Evolutionary conservation across 2,888 invertebrate species (phyloP).

Genomic region (Drosophila sordidula): DNA sequence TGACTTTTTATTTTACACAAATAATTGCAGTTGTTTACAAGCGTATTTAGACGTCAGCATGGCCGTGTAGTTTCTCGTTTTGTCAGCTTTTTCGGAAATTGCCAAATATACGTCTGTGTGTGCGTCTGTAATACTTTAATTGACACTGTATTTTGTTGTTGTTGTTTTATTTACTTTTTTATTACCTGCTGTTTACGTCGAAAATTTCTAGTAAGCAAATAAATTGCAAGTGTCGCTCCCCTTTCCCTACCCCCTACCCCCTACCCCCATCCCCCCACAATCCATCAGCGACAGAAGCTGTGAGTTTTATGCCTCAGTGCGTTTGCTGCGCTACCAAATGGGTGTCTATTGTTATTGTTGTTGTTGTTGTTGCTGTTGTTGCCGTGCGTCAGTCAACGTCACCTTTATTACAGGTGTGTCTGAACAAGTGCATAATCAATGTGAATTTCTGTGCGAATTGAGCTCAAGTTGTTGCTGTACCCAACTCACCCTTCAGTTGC

Average conservation of each 20-base stretch:
- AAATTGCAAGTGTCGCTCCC: conserved; percentile 43
- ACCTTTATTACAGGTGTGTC: conserved; percentile 68
- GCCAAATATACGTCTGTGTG: conserved; percentile 9
- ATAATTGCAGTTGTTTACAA: background rate
- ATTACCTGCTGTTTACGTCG: conserved; percentile 42
- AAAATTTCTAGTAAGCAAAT: conserved; percentile 66
- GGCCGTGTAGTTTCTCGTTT: background rate
- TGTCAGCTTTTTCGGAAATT: background rate
- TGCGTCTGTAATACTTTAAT: conserved; percentile 38
- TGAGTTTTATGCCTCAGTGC: conserved; percentile 64
- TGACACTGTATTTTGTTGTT: conserved; percentile 10
- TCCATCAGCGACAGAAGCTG: conserved; percentile 15
- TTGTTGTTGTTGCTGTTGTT: conserved; percentile 16
- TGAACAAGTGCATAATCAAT: conserved; percentile 65
- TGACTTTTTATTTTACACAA: background rate
- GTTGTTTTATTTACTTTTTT: conserved; percentile 13
- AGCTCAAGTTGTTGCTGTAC: conserved; percentile 54
- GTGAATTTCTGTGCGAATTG: conserved; percentile 68
- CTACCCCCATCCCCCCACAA: background rate
- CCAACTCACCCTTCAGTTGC: conserved; percentile 23
- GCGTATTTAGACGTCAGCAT: background rate
- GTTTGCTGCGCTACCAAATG: conserved; percentile 56
- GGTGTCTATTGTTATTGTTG: conserved; percentile 29
- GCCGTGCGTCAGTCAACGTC: conserved; percentile 39
- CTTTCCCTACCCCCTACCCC: too few species aligned